phyloP scores from a whole-genome alignment of 2,888 invertebrate genomes.

The Bembecia ichneumoniformis region DNA sequence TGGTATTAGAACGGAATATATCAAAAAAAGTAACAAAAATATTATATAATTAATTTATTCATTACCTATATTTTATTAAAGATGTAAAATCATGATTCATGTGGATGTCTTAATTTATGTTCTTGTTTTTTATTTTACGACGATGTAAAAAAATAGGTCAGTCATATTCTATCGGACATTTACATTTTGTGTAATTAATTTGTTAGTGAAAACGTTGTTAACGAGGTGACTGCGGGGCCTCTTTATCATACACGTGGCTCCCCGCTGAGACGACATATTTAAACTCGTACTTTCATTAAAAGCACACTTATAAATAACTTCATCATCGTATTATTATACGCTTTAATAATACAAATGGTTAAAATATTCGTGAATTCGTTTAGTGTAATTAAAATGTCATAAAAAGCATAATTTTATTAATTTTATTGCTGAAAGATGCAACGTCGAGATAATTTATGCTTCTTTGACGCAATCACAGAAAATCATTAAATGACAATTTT shows the following conservation, averaged over 20 bases:
- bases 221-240: constrained; percentile 23
- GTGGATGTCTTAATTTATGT: neutral
- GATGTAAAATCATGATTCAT: no score
- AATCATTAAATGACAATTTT: neutral
- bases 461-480: neutral
- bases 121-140: neutral
- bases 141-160: neutral
- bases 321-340: constrained; percentile 10
- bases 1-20: no score
- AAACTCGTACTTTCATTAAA: constrained; percentile 15
- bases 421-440: neutral
- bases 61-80: no score
- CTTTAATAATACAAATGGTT: neutral
- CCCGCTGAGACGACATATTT: constrained; percentile 33
- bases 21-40: no score
- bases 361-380: constrained; percentile 10
- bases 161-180: neutral
- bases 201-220: constrained; percentile 34
- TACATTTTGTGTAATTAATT: constrained; percentile 31
- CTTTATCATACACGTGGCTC: constrained; percentile 26
- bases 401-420: constrained; percentile 16
- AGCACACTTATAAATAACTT: constrained; percentile 22
- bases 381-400: constrained; percentile 18
- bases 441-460: neutral
- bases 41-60: no score